Percentiles rank a stretch among this genome's conserved stretches.
phyloP scores from a whole-genome alignment of 2,888 invertebrate genomes.

The Cantharis flavilabris region DNA sequence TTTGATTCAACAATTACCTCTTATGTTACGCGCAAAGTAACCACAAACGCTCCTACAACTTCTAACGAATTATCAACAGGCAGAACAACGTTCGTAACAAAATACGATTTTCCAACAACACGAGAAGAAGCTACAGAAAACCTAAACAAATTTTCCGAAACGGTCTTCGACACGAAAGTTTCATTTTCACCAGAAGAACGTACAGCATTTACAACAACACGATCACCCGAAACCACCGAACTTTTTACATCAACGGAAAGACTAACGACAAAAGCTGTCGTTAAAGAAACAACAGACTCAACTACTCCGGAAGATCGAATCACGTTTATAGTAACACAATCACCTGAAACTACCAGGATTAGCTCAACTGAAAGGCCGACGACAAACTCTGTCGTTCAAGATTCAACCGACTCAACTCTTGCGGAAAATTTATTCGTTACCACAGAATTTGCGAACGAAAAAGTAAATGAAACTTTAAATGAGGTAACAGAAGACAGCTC shows the following conservation, averaged over 20 bases:
- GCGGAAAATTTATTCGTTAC: neutral
- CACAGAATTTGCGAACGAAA: neutral
- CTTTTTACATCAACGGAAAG: neutral
- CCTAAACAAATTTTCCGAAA: neutral
- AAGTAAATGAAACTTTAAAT: neutral
- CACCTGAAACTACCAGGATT: neutral
- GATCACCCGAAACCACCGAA: neutral
- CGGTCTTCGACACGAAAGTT: neutral
- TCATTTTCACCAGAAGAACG: neutral
- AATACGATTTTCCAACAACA: neutral
- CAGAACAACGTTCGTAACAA: neutral
- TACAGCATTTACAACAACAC: neutral
- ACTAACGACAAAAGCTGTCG: neutral
- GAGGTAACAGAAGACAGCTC: neutral
- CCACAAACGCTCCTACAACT: neutral
- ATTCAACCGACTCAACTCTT: neutral
- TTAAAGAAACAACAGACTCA: neutral
- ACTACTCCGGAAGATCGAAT: neutral
- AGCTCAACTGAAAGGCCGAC: neutral
- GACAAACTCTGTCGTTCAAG: neutral
- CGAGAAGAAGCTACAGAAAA: neutral
- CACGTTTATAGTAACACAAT: neutral
- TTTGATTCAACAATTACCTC: neutral
- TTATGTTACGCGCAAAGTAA: constrained; percentile 4
- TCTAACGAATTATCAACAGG: neutral